phyloP scores from a whole-genome alignment of 2,113 vertebrate species.

The Scolopax mira region DNA sequence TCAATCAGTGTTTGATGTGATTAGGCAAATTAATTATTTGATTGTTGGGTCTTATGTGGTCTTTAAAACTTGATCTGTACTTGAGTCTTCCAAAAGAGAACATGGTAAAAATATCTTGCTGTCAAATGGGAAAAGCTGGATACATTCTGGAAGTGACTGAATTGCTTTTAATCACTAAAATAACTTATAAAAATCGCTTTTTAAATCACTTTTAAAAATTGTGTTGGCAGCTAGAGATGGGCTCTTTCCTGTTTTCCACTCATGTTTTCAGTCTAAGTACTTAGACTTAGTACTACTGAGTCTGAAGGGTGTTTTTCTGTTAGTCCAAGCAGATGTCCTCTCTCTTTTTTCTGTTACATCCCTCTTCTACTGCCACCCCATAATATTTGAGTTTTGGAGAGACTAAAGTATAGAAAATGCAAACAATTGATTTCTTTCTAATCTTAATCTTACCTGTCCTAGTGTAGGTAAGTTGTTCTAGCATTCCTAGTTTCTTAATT shows the following conservation, averaged over 20 bases:
- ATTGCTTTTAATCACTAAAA: background rate
- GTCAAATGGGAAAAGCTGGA: background rate
- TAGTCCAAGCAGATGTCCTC: background rate
- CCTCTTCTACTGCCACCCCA: background rate
- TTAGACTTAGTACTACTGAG: background rate
- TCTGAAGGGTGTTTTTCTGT: background rate
- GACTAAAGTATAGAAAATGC: background rate
- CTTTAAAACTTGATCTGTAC: background rate
- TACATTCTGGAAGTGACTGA: background rate
- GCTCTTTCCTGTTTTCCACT: background rate
- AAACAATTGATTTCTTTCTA: background rate
- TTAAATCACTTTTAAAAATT: background rate
- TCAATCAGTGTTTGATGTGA: background rate
- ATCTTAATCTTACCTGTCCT: background rate
- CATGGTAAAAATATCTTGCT: background rate
- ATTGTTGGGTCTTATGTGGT: background rate
- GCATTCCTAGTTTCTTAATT: accelerated
- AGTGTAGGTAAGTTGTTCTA: background rate
- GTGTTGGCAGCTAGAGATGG: background rate
- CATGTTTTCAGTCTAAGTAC: background rate
- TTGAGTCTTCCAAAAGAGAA: background rate
- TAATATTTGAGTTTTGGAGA: background rate
- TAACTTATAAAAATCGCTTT: background rate
- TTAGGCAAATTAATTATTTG: background rate
- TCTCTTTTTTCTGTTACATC: background rate